phyloP scores from a whole-genome alignment of 2,888 invertebrate species.

The Proisotoma minuta region DNA sequence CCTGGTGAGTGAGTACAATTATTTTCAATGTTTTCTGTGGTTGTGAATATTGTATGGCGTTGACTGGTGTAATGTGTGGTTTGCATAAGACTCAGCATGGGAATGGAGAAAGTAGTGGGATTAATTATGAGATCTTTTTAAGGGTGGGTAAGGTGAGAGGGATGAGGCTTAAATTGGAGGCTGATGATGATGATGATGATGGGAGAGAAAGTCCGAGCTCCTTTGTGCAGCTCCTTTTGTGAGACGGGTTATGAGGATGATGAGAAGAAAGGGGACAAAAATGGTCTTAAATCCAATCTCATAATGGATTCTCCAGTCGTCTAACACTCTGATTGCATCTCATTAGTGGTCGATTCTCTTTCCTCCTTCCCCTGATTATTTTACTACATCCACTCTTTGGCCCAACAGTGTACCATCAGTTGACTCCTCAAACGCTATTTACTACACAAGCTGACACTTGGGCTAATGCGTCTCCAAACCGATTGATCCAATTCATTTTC shows the following conservation, averaged over 20 bases:
- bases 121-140: neutral
- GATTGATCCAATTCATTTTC: too few species aligned
- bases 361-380: constrained; percentile 47
- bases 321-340: constrained; percentile 48
- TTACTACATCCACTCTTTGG: constrained; percentile 39
- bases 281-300: constrained; percentile 46
- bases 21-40: neutral
- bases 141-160: neutral
- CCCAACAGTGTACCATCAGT: neutral
- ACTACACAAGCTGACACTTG: neutral
- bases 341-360: constrained; percentile 48
- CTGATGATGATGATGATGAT: constrained; percentile 6
- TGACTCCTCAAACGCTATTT: constrained; percentile 1
- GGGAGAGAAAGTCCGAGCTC: too few species aligned
- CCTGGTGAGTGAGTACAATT: neutral
- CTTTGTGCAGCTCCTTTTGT: constrained; percentile 4
- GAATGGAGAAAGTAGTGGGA: neutral
- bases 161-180: constrained; percentile 5
- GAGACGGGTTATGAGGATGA: neutral
- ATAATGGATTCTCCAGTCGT: constrained; percentile 48
- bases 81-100: neutral
- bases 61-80: too few species aligned
- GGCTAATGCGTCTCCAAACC: too few species aligned
- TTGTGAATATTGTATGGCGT: too few species aligned
- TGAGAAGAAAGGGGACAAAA: constrained; percentile 26